Percentiles rank a stretch among this genome's conserved stretches.
Conservation (phyloP, 2,888 invertebrate species). For the Isoperla grammatica region DNA sequence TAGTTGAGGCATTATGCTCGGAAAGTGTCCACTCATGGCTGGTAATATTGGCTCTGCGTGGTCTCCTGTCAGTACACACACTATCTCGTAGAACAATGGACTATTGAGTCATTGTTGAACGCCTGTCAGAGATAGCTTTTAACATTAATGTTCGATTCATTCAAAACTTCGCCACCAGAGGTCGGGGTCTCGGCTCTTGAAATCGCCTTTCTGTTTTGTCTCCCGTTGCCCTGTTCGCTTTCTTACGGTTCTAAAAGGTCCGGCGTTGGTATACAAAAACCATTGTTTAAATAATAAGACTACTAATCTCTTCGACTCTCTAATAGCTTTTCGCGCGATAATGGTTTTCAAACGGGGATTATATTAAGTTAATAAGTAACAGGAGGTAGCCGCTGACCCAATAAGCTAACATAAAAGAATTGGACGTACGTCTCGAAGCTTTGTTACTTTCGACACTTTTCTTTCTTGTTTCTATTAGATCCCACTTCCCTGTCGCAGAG, state of each 20-base stretch:
- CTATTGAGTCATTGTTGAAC: conserved; percentile 25
- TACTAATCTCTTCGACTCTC: background rate
- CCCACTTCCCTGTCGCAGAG: conserved; percentile 14
- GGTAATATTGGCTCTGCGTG: conserved; percentile 21
- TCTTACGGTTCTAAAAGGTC: conserved; percentile 8
- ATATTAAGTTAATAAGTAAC: background rate
- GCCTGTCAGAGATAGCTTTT: conserved; percentile 19
- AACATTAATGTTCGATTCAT: conserved; percentile 21
- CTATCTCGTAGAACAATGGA: conserved; percentile 19
- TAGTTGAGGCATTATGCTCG: conserved; percentile 7
- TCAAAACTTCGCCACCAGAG: conserved; percentile 14
- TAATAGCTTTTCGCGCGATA: background rate
- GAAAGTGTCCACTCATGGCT: conserved; percentile 25
- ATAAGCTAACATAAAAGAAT: conserved; percentile 20
- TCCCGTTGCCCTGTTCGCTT: background rate
- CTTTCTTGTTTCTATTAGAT: conserved; percentile 11
- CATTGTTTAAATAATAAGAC: background rate
- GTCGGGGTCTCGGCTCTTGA: too few relatives aligned
- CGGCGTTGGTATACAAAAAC: background rate
- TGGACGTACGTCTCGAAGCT: conserved; percentile 15
- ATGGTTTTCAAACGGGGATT: background rate
- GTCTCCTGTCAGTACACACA: conserved; percentile 1
- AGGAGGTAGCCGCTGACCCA: conserved; percentile 20
- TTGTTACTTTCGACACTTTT: conserved; percentile 19
- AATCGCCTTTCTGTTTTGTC: too few relatives aligned